phyloP scores from a whole-genome alignment of 2,888 invertebrate genomes.

The Tachina lurida region DNA sequence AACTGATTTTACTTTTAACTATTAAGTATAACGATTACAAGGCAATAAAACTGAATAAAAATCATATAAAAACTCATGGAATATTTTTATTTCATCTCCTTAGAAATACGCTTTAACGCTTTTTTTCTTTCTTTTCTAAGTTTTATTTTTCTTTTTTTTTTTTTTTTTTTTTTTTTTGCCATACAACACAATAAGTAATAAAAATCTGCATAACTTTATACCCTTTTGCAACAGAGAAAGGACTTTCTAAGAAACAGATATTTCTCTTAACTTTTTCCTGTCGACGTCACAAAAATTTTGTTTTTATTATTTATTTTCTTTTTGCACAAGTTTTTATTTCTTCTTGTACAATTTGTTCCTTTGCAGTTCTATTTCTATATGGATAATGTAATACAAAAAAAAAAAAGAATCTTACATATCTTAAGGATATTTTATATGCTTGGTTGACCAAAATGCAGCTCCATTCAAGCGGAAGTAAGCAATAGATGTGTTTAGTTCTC shows the following conservation, averaged over 20 bases:
- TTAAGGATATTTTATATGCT: conserved; percentile 71
- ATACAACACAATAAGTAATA: conserved; percentile 38
- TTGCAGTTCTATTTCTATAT: conserved; percentile 55
- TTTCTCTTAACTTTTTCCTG: conserved; percentile 54
- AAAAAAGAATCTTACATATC: conserved; percentile 50
- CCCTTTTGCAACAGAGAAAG: background rate
- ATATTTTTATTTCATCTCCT: conserved; percentile 49
- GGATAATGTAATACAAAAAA: conserved; percentile 23
- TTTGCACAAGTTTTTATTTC: conserved; percentile 10
- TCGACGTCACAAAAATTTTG: conserved; percentile 13
- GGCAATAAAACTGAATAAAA: conserved; percentile 71
- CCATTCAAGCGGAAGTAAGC: conserved; percentile 70
- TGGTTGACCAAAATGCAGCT: conserved; percentile 71
- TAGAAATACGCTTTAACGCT: conserved; percentile 64
- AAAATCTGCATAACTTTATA: conserved; percentile 66
- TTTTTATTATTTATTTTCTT: background rate
- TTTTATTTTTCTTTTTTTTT: conserved; percentile 2
- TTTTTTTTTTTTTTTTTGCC: background rate
- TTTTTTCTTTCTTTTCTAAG: conserved; percentile 7
- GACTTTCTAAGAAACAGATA: conserved; percentile 37
- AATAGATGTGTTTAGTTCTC: conserved; percentile 66
- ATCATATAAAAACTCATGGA: conserved; percentile 64
- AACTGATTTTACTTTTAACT: conserved; percentile 30
- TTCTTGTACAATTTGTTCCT: conserved; percentile 59
- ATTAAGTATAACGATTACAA: conserved; percentile 67